Conservation (phyloP, 1,140 invertebrate genomes). For the Drosophila simulans region DNA sequence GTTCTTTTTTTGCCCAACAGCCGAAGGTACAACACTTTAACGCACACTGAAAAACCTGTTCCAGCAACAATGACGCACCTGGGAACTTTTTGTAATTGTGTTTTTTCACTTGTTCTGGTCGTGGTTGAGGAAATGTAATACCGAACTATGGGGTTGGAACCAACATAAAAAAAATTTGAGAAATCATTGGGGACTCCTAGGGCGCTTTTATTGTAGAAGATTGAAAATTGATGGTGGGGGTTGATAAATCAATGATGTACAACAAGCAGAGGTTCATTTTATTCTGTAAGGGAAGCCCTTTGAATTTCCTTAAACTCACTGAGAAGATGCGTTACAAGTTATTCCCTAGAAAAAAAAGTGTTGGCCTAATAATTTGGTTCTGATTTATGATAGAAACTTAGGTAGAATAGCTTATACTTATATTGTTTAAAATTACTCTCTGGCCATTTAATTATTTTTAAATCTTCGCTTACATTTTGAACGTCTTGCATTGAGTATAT, state of each 20-base stretch:
- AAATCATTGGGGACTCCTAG: conserved; percentile 1
- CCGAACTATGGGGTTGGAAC: conserved; percentile 9
- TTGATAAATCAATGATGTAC: conserved; percentile 9
- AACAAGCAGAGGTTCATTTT: not conserved
- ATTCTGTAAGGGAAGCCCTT: not conserved
- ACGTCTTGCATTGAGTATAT: no score
- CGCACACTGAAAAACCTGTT: conserved; percentile 34
- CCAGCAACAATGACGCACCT: conserved; percentile 54
- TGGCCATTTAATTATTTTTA: no score
- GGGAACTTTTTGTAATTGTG: conserved; percentile 75
- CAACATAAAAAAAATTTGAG: not conserved
- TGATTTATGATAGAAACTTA: no score
- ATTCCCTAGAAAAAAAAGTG: no score
- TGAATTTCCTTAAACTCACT: not conserved
- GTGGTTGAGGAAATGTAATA: conserved; percentile 11
- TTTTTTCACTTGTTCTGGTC: conserved; percentile 28
- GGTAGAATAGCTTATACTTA: no score
- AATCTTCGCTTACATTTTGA: no score
- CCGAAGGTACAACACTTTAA: conserved; percentile 41
- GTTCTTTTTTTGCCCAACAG: conserved; percentile 1
- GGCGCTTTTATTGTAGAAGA: conserved; percentile 18
- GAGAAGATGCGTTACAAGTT: no score
- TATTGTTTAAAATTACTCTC: no score
- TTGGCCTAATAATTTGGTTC: no score
- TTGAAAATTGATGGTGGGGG: conserved; percentile 26